phyloP scores from a whole-genome alignment of 2,113 vertebrate species.

The Daboia siamensis region DNA sequence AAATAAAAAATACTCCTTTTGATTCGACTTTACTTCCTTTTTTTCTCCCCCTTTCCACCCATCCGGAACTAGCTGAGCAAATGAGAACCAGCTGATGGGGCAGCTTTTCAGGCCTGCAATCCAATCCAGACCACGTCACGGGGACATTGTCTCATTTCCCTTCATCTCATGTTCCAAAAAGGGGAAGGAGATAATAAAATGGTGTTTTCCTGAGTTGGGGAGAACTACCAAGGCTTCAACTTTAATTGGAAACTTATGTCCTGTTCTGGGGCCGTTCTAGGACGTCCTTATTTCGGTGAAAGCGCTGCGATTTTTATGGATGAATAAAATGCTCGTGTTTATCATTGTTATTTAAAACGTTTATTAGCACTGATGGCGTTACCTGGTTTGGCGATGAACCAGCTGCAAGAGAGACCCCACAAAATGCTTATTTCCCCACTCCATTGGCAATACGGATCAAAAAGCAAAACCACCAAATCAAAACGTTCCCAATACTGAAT shows the following conservation, averaged over 20 bases:
- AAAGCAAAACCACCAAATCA: no score
- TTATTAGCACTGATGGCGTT: background rate
- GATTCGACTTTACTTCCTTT: background rate
- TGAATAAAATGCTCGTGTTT: background rate
- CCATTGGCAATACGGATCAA: no score
- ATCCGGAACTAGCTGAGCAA: background rate
- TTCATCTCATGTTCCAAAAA: background rate
- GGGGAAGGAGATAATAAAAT: no score
- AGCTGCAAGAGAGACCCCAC: no score
- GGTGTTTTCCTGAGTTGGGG: background rate
- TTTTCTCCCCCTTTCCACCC: background rate
- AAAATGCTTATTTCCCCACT: no score
- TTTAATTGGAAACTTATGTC: background rate
- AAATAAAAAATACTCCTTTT: no score
- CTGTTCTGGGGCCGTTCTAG: background rate
- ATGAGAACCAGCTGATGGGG: background rate
- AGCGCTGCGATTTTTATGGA: background rate
- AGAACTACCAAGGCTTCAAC: background rate
- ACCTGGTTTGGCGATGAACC: no score
- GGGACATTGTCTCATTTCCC: background rate
- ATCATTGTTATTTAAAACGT: background rate
- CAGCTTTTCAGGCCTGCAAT: no score
- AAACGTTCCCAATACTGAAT: no score
- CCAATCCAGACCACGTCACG: background rate
- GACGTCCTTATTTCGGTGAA: background rate